phyloP scores from a whole-genome alignment of 2,888 invertebrate species.

The Marasmarcha lunaedactyla region DNA sequence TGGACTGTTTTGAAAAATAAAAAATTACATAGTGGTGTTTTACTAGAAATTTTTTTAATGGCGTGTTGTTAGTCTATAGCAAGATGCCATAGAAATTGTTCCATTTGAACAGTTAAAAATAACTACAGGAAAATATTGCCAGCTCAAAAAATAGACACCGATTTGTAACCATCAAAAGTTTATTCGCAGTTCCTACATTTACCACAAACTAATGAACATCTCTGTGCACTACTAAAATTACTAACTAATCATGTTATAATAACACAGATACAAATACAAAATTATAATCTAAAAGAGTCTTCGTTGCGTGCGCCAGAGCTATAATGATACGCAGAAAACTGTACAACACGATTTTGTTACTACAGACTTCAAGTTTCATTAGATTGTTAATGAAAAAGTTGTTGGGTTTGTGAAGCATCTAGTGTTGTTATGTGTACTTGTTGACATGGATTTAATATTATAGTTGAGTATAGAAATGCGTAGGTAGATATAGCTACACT shows the following conservation, averaged over 20 bases:
- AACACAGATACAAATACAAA: constrained; percentile 1
- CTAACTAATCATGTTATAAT: neutral
- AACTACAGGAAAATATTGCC: too few relatives aligned
- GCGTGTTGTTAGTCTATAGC: too few relatives aligned
- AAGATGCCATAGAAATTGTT: too few relatives aligned
- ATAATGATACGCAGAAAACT: neutral
- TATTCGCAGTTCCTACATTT: too few relatives aligned
- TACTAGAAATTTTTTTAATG: too few relatives aligned
- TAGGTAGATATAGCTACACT: constrained; percentile 16
- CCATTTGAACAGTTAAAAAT: too few relatives aligned
- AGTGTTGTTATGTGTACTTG: neutral
- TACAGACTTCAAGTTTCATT: neutral
- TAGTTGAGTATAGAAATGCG: constrained; percentile 1
- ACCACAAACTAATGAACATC: too few relatives aligned
- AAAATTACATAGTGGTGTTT: too few relatives aligned
- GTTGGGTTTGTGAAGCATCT: neutral
- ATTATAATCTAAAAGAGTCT: neutral
- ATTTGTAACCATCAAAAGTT: too few relatives aligned
- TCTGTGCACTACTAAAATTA: too few relatives aligned
- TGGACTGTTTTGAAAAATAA: too few relatives aligned
- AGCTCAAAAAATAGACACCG: too few relatives aligned
- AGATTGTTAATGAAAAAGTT: neutral
- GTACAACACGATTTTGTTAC: neutral
- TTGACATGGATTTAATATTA: constrained; percentile 3
- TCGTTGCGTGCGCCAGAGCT: neutral